Evolutionary conservation across 2,113 vertebrate species (phyloP), one percentile per base, ranked within the genome.

Genomic region (Amphiprion ocellaris): DNA sequence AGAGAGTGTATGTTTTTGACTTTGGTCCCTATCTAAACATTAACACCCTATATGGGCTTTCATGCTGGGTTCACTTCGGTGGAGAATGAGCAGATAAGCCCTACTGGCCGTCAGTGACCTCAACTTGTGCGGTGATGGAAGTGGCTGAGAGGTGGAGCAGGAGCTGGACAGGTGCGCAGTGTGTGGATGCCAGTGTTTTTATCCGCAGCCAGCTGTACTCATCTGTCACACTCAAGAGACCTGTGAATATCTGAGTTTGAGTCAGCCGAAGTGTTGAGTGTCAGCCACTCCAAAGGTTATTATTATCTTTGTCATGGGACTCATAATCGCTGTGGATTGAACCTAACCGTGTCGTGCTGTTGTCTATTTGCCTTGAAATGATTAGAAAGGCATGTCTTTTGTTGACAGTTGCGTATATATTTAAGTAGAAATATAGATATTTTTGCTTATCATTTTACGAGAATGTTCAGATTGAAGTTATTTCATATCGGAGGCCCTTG

Each of bases 81-180:
- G 61, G 59, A 68, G 59, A 75, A 44, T 33, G 70, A 53, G 74
- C 71, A 89, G 88, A 92, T 92, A 92, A 92, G 74, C 59, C 24
- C 0, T 24, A 9, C 50, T 10, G 33, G 50, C 2, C 69, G 82
- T 85, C 78, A 74, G 17, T 87, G 88, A 89, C 84, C 87, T 58
- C 37, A 6, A 19, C 28, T 16, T 11, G 54, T 59, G 58, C 26
- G 0, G 26, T 3, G 78, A 74, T 80, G 65, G 62, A 39, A 68
- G 33, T n/a, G 72, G 58, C 21, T 16, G 70, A 53, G 53, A 44
- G 80, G 71, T 73, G 58, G 54, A 69, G 72, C 75, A 74, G 72
- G 81, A 79, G 65, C 52, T 15, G 49, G 83, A 74, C 84, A 88
- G 90, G 89, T 89, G 89, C 54, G 1, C 28, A 3, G 10, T 53